A percentile compares a stretch with the other conserved stretches of the same genome.
phyloP scores from a whole-genome alignment of 2,113 vertebrate genomes.

The Archocentrus centrarchus region DNA sequence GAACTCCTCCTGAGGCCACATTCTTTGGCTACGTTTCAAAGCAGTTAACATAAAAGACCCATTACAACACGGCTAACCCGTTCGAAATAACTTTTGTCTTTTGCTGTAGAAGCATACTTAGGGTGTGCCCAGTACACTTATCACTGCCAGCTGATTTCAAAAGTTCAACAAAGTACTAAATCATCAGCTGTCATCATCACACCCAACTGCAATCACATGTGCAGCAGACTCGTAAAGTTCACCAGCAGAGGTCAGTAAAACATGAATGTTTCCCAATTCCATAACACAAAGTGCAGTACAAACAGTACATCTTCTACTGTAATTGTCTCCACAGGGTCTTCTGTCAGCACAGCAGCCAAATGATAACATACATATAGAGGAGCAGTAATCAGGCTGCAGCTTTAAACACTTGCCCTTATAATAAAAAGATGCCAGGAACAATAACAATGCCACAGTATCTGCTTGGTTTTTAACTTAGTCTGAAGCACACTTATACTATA shows the following conservation, averaged over 20 bases:
- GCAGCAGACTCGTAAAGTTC: no score
- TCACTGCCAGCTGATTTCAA: background rate
- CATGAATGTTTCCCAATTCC: background rate
- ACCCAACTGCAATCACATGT: background rate
- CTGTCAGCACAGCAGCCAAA: background rate
- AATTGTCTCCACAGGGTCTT: background rate
- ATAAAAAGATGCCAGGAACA: background rate
- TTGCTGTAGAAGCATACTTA: background rate
- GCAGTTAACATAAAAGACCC: background rate
- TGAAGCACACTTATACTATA: constrained; percentile 18
- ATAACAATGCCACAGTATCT: background rate
- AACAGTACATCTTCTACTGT: background rate
- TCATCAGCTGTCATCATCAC: background rate
- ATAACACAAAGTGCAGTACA: background rate
- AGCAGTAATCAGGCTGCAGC: background rate
- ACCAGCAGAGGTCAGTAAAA: background rate
- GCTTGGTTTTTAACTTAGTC: constrained; percentile 1
- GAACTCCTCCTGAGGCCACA: background rate
- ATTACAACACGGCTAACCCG: background rate
- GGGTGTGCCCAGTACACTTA: background rate
- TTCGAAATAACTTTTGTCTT: background rate
- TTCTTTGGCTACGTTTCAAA: background rate
- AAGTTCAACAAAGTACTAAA: background rate
- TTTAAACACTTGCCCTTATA: background rate
- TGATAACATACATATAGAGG: background rate